These are phyloP conservation scores for Apogon hyalosoma DNA, from an alignment of 2,797 vertebrate genomes.

Conservation along the genomic window DNA sequence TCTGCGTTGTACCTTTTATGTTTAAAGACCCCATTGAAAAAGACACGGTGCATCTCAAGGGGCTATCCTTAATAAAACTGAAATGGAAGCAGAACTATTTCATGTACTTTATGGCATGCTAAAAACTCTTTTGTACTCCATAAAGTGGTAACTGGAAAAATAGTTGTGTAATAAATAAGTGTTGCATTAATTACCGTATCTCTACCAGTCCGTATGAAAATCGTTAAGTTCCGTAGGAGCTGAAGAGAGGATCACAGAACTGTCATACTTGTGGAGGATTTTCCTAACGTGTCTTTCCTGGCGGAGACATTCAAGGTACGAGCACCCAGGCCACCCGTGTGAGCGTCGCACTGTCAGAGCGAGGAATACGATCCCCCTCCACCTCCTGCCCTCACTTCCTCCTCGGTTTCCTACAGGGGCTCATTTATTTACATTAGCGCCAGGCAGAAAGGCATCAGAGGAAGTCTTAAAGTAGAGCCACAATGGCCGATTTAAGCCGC, in stretches of 20 bases:
- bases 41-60: too few species aligned
- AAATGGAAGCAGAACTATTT: too few species aligned
- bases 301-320: conserved; percentile 12
- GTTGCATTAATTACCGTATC: too few species aligned
- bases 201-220: background rate
- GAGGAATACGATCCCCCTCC: conserved; percentile 29
- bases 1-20: too few species aligned
- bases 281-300: conserved; percentile 17
- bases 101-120: too few species aligned
- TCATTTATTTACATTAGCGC: conserved; percentile 83
- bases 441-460: conserved; percentile 79
- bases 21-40: too few species aligned
- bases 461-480: conserved; percentile 82
- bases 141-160: too few species aligned
- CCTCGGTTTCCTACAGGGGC: conserved; percentile 62
- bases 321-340: conserved; percentile 20
- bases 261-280: conserved; percentile 12
- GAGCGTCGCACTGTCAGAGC: conserved; percentile 25
- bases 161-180: too few species aligned
- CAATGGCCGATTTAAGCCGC: conserved; percentile 84
- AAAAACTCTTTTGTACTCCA: too few species aligned
- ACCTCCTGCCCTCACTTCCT: conserved; percentile 52
- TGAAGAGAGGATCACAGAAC: conserved; percentile 11
- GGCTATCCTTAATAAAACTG: too few species aligned
- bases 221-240: background rate